A percentile compares a stretch with the other conserved stretches of the same genome.
phyloP scores from a whole-genome alignment of 2,888 invertebrate genomes.

The Gryllus longicercus region DNA sequence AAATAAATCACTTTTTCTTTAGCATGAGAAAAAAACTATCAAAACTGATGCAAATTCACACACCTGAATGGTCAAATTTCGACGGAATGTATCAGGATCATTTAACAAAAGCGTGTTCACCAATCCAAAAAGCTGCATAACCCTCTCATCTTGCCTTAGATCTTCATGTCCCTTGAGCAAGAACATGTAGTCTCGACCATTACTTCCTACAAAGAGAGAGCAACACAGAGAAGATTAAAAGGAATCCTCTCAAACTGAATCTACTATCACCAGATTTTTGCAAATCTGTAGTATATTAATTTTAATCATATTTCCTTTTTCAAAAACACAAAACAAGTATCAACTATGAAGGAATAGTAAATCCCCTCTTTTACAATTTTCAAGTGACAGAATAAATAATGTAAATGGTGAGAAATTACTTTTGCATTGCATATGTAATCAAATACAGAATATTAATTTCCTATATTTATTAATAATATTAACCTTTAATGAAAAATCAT shows the following conservation, averaged over 20 bases:
- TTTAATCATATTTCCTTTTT: neutral
- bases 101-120: slow-evolving; percentile 93
- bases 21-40: too few relatives aligned
- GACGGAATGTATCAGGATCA: slow-evolving; percentile 91
- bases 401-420: too few relatives aligned
- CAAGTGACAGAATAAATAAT: too few relatives aligned
- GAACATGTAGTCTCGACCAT: slow-evolving; percentile 98
- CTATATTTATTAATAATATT: too few relatives aligned
- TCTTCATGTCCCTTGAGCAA: slow-evolving; percentile 98
- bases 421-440: too few relatives aligned
- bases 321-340: neutral
- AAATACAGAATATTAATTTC: too few relatives aligned
- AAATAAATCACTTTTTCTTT: too few relatives aligned
- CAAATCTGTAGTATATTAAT: neutral
- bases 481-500: too few relatives aligned
- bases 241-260: too few relatives aligned
- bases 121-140: slow-evolving; percentile 96
- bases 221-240: neutral
- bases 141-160: slow-evolving; percentile 95
- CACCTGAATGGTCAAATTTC: slow-evolving; percentile 69
- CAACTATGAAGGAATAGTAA: too few relatives aligned
- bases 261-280: neutral
- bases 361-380: too few relatives aligned
- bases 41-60: slow-evolving; percentile 3
- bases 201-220: slow-evolving; percentile 65